Percentiles rank a stretch among this genome's conserved stretches.
phyloP scores from a whole-genome alignment of 2,797 vertebrate genomes.

The Lateolabrax maculatus region DNA sequence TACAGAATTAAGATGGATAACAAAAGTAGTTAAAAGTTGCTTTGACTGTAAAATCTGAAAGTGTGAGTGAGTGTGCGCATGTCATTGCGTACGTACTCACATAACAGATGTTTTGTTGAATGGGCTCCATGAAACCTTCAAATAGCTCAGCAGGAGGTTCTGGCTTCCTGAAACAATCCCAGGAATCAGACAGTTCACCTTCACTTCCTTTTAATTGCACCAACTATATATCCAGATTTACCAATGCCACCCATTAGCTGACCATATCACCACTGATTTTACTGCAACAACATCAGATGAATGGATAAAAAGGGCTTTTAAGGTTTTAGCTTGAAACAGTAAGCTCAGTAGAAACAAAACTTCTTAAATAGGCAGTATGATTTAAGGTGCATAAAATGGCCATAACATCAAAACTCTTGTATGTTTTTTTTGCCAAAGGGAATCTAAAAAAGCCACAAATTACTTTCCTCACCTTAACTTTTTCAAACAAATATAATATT shows the following conservation, averaged over 20 bases:
- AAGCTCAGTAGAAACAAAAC: not conserved
- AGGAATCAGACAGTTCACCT: constrained; percentile 34
- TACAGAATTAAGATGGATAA: not conserved
- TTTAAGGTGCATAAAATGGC: not conserved
- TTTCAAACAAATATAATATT: constrained; percentile 8
- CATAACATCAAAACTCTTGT: not conserved
- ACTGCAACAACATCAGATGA: not conserved
- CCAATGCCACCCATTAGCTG: not conserved
- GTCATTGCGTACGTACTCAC: constrained; percentile 14
- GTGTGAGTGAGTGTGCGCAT: constrained; percentile 5
- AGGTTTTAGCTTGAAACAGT: not conserved
- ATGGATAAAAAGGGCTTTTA: not conserved
- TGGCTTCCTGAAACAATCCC: constrained; percentile 29
- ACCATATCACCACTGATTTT: not conserved
- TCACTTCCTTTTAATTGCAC: constrained; percentile 16
- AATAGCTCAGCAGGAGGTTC: constrained; percentile 32
- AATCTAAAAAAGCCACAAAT: not conserved
- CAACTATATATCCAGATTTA: constrained; percentile 7
- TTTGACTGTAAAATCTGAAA: not conserved
- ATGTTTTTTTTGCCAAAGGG: constrained; percentile 10
- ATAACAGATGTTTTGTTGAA: constrained; percentile 49
- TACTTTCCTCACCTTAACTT: not conserved
- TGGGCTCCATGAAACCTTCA: constrained; percentile 35
- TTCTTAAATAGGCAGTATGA: not conserved
- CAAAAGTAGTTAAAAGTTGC: not conserved